These are phyloP conservation scores for Bradypodion ventrale DNA, from an alignment of 2,797 vertebrate species.

Conservation along the genomic window DNA sequence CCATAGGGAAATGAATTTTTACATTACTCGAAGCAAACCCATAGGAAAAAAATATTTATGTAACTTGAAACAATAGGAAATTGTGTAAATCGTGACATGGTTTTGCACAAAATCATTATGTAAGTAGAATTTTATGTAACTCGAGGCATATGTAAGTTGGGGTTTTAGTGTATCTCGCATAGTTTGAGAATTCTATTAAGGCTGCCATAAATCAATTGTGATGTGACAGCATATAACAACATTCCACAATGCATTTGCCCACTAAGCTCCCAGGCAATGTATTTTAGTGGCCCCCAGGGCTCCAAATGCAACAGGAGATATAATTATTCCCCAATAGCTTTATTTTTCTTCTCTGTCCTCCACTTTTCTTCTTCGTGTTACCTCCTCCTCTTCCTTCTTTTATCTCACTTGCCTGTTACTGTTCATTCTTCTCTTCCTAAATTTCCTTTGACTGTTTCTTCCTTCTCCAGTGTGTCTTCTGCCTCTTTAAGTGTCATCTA, in stretches of 20 bases:
- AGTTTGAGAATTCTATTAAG: no score
- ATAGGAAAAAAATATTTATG: no score
- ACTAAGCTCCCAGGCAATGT: not conserved
- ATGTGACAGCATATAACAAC: not conserved
- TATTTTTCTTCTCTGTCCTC: not conserved
- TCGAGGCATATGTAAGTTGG: no score
- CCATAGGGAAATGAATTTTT: no score
- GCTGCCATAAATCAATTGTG: no score
- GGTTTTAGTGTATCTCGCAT: no score
- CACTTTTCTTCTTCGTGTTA: not conserved
- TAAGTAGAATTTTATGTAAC: no score
- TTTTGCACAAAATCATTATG: no score
- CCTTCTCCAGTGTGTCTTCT: not conserved
- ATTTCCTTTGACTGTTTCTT: no score
- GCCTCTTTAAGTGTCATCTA: not conserved
- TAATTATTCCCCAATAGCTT: not conserved
- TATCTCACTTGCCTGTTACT: not conserved
- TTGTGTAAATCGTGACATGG: no score
- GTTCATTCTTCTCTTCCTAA: not conserved
- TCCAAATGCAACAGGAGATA: not conserved
- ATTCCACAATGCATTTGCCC: not conserved
- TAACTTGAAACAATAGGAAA: no score
- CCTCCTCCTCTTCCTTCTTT: not conserved
- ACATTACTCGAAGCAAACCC: no score
- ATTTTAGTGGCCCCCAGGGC: not conserved